A percentile compares a stretch with the other conserved stretches of the same genome.
Evolutionary conservation across 2,888 invertebrate species (phyloP).

Genomic region (Beris morrisii): DNA sequence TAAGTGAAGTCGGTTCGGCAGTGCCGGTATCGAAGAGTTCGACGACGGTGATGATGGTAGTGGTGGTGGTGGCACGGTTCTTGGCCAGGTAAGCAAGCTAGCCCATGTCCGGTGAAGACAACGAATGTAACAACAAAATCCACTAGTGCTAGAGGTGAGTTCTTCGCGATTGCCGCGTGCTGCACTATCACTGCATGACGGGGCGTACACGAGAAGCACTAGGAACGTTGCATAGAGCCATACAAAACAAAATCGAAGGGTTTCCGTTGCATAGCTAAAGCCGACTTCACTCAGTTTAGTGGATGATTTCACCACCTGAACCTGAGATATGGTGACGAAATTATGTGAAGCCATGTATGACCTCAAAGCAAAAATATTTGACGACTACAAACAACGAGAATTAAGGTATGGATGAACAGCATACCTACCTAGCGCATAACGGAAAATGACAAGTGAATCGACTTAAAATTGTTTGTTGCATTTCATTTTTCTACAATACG

Average conservation of each 20-base stretch:
- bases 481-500: slow-evolving; percentile 5
- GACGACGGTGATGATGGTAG: slow-evolving; percentile 12
- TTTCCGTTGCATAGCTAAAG: neutral
- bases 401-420: too few relatives aligned
- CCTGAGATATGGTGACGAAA: too few relatives aligned
- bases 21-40: slow-evolving; percentile 7
- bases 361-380: slow-evolving; percentile 9
- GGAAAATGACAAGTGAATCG: slow-evolving; percentile 28
- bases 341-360: slow-evolving; percentile 20
- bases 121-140: neutral
- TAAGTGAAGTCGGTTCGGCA: slow-evolving; percentile 6
- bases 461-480: slow-evolving; percentile 24
- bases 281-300: neutral
- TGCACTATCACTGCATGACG: neutral
- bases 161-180: neutral
- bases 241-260: slow-evolving; percentile 6
- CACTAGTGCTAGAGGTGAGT: neutral
- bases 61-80: neutral
- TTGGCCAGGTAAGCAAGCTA: neutral
- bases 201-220: slow-evolving; percentile 11
- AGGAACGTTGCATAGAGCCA: slow-evolving; percentile 9
- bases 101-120: too few relatives aligned
- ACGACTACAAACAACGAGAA: neutral
- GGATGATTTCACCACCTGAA: too few relatives aligned
- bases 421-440: slow-evolving; percentile 27